These are phyloP conservation scores for Hydropsyche betteni DNA, from an alignment of 2,888 invertebrate species.

Conservation along the genomic window DNA sequence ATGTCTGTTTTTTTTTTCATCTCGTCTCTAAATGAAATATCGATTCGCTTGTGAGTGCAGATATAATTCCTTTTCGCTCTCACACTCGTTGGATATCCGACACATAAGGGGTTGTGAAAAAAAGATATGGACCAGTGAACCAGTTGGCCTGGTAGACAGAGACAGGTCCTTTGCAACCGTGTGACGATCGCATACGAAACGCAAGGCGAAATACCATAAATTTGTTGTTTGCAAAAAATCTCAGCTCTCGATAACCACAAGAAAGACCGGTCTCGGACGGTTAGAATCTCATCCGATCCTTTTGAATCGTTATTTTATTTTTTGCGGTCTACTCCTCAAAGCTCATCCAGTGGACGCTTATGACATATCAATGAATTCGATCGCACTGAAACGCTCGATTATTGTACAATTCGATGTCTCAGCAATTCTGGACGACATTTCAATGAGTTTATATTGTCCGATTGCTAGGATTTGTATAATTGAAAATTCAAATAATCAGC, in stretches of 20 bases:
- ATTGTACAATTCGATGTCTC: too few species aligned
- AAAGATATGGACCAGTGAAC: constrained; percentile 21
- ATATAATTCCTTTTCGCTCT: not conserved
- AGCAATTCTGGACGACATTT: too few species aligned
- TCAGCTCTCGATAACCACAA: not conserved
- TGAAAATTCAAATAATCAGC: too few species aligned
- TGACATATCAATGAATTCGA: constrained; percentile 6
- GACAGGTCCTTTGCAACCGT: constrained; percentile 31
- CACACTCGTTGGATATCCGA: not conserved
- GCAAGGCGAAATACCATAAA: constrained; percentile 35
- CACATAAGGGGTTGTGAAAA: constrained; percentile 18
- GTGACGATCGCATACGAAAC: constrained; percentile 36
- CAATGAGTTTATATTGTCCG: too few species aligned
- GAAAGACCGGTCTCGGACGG: constrained; percentile 35
- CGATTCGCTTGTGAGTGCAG: not conserved
- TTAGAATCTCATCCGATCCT: constrained; percentile 22
- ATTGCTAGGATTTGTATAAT: too few species aligned
- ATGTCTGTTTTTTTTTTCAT: not conserved
- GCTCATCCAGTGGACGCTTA: constrained; percentile 4
- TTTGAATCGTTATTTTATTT: not conserved
- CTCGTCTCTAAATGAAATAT: not conserved
- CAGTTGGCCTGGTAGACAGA: constrained; percentile 13
- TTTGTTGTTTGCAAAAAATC: constrained; percentile 29
- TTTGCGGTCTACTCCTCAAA: not conserved
- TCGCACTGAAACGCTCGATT: not conserved